Conservation (phyloP, 2,113 vertebrate genomes). For the Vidua chalybeata region DNA sequence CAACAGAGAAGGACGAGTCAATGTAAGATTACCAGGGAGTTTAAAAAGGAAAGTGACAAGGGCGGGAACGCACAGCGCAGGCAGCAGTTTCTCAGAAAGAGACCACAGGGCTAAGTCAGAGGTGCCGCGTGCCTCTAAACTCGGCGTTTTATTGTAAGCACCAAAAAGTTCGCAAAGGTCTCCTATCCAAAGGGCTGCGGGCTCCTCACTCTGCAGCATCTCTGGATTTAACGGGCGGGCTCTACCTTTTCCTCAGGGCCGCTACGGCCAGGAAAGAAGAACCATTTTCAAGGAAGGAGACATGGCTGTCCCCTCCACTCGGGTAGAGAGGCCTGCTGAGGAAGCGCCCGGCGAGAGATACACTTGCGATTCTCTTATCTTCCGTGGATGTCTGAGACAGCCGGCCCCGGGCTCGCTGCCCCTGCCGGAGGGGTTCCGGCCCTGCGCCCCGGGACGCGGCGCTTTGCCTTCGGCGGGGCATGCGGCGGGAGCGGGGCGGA, state of each 20-base stretch:
- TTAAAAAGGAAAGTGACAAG: not conserved
- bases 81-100: not conserved
- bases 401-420: not conserved
- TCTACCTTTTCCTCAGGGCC: not conserved
- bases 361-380: not conserved
- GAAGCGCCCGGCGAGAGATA: not conserved
- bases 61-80: not conserved
- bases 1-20: not conserved
- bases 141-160: not conserved
- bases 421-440: too few species aligned
- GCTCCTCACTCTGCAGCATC: not conserved
- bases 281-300: not conserved
- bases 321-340: constrained; percentile 17
- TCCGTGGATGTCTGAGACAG: fast-evolving
- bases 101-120: not conserved
- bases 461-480: not conserved
- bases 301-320: not conserved
- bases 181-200: not conserved
- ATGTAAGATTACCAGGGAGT: not conserved
- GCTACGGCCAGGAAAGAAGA: not conserved
- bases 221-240: not conserved
- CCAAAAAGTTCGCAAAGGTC: not conserved
- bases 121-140: not conserved
- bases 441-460: not conserved
- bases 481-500: not conserved